Percentiles rank a stretch among this genome's conserved stretches.
These are phyloP conservation scores for Aurelia aurita DNA, from an alignment of 30 jellyfish, hydroid and myxozoan species.

Conservation along the genomic window DNA sequence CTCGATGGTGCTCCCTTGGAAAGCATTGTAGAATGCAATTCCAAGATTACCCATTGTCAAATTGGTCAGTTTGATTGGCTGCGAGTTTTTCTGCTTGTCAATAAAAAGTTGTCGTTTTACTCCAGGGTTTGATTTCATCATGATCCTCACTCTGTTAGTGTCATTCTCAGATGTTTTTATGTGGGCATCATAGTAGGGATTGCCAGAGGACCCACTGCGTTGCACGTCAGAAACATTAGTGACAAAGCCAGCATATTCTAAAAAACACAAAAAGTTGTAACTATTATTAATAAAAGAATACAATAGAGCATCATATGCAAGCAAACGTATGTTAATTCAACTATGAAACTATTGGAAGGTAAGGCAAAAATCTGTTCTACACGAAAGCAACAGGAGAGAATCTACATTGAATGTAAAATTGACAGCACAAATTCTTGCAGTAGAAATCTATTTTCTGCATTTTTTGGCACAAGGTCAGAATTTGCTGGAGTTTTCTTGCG, in stretches of 20 bases:
- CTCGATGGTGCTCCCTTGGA: constrained; percentile 32
- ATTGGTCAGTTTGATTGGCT: constrained; percentile 19
- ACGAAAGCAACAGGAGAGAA: too few relatives aligned
- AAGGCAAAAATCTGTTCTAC: too few relatives aligned
- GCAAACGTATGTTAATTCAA: too few relatives aligned
- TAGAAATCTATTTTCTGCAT: too few relatives aligned
- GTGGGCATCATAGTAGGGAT: constrained; percentile 20
- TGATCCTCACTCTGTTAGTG: neutral
- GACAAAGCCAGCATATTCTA: constrained; percentile 42
- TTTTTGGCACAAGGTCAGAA: too few relatives aligned
- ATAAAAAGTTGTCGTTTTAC: constrained; percentile 10
- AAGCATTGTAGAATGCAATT: constrained; percentile 14
- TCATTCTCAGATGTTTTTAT: constrained; percentile 2
- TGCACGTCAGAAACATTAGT: constrained; percentile 2
- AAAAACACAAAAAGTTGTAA: neutral
- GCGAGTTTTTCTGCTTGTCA: constrained; percentile 3
- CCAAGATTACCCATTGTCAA: constrained; percentile 20
- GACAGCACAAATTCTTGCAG: too few relatives aligned
- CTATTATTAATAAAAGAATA: neutral
- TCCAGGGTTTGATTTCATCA: constrained; percentile 42
- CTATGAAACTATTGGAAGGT: too few relatives aligned
- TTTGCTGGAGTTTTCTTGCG: too few relatives aligned
- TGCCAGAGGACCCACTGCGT: constrained; percentile 46
- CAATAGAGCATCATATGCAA: too few relatives aligned
- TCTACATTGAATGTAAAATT: too few relatives aligned